Percentiles rank a stretch among this genome's conserved stretches.
These are phyloP conservation scores for Maniola jurtina DNA, from an alignment of 1,140 invertebrate genomes.

Conservation along the genomic window DNA sequence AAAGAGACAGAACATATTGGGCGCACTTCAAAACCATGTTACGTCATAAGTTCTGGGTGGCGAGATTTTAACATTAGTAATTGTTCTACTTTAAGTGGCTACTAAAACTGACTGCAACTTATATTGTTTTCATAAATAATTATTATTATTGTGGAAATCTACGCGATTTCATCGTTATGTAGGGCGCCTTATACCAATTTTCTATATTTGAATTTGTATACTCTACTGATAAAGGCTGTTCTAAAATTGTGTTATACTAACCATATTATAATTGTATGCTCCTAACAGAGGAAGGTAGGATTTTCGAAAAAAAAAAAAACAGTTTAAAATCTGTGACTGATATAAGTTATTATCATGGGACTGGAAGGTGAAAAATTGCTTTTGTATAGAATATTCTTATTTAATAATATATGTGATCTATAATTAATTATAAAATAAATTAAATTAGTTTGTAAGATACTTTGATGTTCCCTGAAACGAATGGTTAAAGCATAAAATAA, in stretches of 20 bases:
- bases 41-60: neutral
- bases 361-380: constrained; percentile 25
- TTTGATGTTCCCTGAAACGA: constrained; percentile 46
- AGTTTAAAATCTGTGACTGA: neutral
- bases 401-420: constrained; percentile 46
- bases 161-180: constrained; percentile 13
- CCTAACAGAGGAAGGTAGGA: too few relatives aligned
- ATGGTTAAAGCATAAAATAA: constrained; percentile 42
- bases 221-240: neutral
- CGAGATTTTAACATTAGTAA: neutral
- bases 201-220: neutral
- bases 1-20: too few relatives aligned
- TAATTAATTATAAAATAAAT: constrained; percentile 35
- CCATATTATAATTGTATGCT: neutral
- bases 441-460: constrained; percentile 39
- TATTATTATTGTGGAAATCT: constrained; percentile 1
- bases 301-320: too few relatives aligned
- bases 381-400: constrained; percentile 32
- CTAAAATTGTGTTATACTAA: neutral
- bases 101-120: constrained; percentile 34
- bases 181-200: constrained; percentile 6
- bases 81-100: constrained; percentile 2
- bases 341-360: neutral
- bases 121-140: constrained; percentile 7
- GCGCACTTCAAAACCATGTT: too few relatives aligned